Conservation (phyloP, 2,888 invertebrate genomes). For the Ischnus inquisitorius region DNA sequence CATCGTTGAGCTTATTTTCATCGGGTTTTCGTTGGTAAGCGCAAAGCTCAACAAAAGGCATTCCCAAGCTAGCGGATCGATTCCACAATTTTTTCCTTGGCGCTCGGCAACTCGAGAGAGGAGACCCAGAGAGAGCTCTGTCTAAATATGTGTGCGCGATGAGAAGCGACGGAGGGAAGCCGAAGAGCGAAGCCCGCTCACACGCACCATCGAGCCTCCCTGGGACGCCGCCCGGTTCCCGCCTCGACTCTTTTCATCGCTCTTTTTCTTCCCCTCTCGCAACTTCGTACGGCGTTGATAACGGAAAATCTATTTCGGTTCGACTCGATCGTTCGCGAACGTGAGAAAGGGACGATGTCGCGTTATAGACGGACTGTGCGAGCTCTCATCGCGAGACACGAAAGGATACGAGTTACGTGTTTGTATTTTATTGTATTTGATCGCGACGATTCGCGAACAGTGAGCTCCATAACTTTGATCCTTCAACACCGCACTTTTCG, state of each 20-base stretch:
- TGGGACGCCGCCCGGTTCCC: background rate
- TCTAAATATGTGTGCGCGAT: conserved; percentile 13
- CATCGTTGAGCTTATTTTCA: too few relatives aligned
- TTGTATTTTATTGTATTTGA: background rate
- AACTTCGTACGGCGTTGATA: conserved; percentile 27
- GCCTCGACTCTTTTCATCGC: background rate
- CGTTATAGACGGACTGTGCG: conserved; percentile 3
- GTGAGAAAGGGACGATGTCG: conserved; percentile 21
- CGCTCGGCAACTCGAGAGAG: background rate
- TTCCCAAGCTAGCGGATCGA: background rate
- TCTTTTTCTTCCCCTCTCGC: background rate
- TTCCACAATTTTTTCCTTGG: conserved; percentile 1
- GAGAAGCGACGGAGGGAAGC: background rate
- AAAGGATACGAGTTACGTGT: background rate
- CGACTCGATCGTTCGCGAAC: conserved; percentile 16
- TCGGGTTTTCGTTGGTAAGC: too few relatives aligned
- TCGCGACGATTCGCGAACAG: too few relatives aligned
- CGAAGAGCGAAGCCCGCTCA: background rate
- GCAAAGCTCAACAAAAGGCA: too few relatives aligned
- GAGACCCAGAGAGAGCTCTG: background rate
- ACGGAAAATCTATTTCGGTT: conserved; percentile 38
- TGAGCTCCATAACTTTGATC: too few relatives aligned
- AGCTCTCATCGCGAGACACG: conserved; percentile 4
- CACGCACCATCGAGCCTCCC: conserved; percentile 5
- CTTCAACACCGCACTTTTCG: too few relatives aligned